Evolutionary conservation across 2,797 vertebrate species (phyloP).

Genomic region (Rhinogobio ventralis): DNA sequence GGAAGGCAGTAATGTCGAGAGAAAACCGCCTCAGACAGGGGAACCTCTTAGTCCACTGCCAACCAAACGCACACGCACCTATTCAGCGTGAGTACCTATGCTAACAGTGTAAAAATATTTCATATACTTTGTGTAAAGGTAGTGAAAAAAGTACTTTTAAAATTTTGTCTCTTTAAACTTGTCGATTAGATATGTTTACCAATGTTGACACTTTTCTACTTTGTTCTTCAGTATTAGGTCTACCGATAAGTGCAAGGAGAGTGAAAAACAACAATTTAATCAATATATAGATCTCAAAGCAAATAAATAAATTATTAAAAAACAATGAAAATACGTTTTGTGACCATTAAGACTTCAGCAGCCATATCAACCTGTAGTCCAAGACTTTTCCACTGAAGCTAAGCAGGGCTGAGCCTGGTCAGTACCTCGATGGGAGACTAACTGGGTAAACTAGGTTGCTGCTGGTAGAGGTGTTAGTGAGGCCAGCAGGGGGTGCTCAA

Average conservation of each 20-base stretch:
- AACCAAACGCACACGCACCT: constrained; percentile 95
- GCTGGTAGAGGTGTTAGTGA: no score
- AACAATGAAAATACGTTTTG: not conserved
- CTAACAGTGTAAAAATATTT: not conserved
- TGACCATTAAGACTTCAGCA: not conserved
- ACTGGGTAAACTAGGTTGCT: no score
- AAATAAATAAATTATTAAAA: not conserved
- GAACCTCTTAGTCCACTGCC: constrained; percentile 94
- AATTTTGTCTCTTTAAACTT: not conserved
- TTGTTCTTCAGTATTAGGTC: not conserved
- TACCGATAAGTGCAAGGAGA: not conserved
- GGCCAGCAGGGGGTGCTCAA: no score
- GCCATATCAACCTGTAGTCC: no score
- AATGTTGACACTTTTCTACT: not conserved
- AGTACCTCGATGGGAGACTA: no score
- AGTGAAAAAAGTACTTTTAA: not conserved
- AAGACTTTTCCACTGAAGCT: no score
- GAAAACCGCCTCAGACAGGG: constrained; percentile 80
- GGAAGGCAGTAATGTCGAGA: constrained; percentile 89
- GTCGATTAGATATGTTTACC: not conserved
- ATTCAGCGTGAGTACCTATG: constrained; percentile 90
- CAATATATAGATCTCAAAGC: not conserved
- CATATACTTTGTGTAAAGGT: not conserved
- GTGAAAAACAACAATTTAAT: not conserved
- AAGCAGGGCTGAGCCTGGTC: no score